Conservation (phyloP, 1,140 invertebrate genomes). For the Galleria mellonella region DNA sequence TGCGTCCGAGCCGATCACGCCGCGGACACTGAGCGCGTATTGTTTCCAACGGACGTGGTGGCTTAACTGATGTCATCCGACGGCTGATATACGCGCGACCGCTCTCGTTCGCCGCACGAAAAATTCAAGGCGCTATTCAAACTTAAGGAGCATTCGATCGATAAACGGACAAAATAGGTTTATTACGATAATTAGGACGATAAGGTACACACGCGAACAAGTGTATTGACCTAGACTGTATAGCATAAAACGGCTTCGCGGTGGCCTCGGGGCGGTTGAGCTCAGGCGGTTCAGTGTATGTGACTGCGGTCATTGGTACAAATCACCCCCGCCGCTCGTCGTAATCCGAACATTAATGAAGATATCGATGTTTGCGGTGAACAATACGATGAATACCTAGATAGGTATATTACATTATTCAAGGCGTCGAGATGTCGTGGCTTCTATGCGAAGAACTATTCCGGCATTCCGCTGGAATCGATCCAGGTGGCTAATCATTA, state of each 20-base stretch:
- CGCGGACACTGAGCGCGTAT: conserved; percentile 62
- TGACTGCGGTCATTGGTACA: conserved; percentile 53
- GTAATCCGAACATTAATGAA: conserved; percentile 58
- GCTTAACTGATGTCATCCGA: conserved; percentile 70
- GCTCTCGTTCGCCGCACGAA: conserved; percentile 44
- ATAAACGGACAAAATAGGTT: conserved; percentile 59
- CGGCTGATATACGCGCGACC: conserved; percentile 50
- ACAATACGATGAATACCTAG: conserved; percentile 36
- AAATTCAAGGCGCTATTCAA: conserved; percentile 50
- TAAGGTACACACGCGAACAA: conserved; percentile 67
- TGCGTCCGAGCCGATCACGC: conserved; percentile 57
- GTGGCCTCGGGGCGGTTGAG: conserved; percentile 51
- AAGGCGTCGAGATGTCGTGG: conserved; percentile 1
- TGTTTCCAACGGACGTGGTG: conserved; percentile 57
- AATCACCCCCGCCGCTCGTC: conserved; percentile 42
- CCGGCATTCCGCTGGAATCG: conserved; percentile 42
- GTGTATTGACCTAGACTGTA: conserved; percentile 60
- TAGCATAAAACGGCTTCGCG: conserved; percentile 57
- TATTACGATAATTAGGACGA: conserved; percentile 68
- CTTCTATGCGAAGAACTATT: conserved; percentile 8
- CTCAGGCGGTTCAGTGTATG: conserved; percentile 54
- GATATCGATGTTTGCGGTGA: conserved; percentile 67
- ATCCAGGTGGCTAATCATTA: conserved; percentile 36
- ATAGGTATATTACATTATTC: conserved; percentile 31
- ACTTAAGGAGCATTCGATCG: conserved; percentile 47